phyloP scores from a whole-genome alignment of 2,888 invertebrate species.

The Cordylochernes scorpioides region DNA sequence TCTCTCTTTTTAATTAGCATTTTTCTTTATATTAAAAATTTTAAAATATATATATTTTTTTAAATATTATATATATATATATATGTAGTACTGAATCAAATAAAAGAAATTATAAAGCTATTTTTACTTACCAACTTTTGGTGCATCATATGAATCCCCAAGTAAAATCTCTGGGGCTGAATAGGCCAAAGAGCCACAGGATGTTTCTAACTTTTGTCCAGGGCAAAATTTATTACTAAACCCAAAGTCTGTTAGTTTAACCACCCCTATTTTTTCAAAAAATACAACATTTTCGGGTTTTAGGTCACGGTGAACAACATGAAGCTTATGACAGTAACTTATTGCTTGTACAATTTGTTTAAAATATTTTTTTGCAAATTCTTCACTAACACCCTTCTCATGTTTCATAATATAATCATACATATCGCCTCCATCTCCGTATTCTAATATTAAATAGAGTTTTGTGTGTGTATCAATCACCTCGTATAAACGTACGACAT shows the following conservation, averaged over 20 bases:
- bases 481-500: slow-evolving; percentile 90
- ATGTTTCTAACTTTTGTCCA: slow-evolving; percentile 85
- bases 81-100: not conserved
- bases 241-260: slow-evolving; percentile 96
- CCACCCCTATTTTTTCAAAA: slow-evolving; percentile 82
- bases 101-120: slow-evolving; percentile 1
- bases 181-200: slow-evolving; percentile 92
- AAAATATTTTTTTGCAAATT: slow-evolving; percentile 49
- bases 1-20: no score
- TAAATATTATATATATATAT: no score
- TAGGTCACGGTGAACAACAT: slow-evolving; percentile 66
- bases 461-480: slow-evolving; percentile 98
- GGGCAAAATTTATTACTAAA: slow-evolving; percentile 52
- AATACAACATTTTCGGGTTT: slow-evolving; percentile 99
- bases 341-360: slow-evolving; percentile 88
- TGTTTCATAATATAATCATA: slow-evolving; percentile 96
- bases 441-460: slow-evolving; percentile 76
- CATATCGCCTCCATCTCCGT: slow-evolving; percentile 92
- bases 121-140: slow-evolving; percentile 53
- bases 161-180: slow-evolving; percentile 95
- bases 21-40: no score
- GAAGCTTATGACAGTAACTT: slow-evolving; percentile 77
- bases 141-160: slow-evolving; percentile 94
- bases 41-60: no score
- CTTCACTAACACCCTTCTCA: slow-evolving; percentile 40